These are phyloP conservation scores for Clistopyga incitator DNA, from an alignment of 2,888 invertebrate species.

Conservation along the genomic window DNA sequence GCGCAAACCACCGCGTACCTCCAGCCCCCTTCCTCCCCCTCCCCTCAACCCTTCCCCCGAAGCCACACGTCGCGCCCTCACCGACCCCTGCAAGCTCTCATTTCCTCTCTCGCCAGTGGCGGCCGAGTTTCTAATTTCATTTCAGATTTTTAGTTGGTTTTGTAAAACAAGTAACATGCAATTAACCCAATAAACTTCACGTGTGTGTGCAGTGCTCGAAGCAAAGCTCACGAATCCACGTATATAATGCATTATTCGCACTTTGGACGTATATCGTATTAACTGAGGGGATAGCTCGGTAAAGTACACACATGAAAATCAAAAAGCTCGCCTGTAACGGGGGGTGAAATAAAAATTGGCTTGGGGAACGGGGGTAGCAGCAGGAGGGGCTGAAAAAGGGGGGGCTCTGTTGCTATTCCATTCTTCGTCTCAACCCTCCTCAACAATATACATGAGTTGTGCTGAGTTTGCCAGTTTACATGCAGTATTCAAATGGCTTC, in stretches of 20 bases:
- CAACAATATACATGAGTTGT: conserved; percentile 6
- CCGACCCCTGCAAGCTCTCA: conserved; percentile 1
- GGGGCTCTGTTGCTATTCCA: background rate
- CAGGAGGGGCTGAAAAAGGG: too few species aligned
- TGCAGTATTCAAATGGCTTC: conserved; percentile 33
- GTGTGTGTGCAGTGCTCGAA: background rate
- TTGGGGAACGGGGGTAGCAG: background rate
- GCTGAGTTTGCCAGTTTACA: conserved; percentile 15
- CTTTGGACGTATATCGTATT: background rate
- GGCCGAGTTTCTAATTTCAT: conserved; percentile 72
- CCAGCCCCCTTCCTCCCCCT: conserved; percentile 5
- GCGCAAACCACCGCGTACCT: conserved; percentile 36
- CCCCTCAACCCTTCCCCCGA: background rate
- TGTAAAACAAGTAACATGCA: conserved; percentile 47
- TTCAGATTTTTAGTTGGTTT: conserved; percentile 60
- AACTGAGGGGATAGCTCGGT: background rate
- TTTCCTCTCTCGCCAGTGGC: conserved; percentile 20
- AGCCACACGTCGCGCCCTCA: conserved; percentile 12
- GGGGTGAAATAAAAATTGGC: conserved; percentile 3
- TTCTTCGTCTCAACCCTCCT: background rate
- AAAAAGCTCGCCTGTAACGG: background rate
- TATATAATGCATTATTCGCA: background rate
- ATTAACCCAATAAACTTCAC: conserved; percentile 52
- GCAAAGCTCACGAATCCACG: background rate
- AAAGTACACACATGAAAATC: background rate